Base-by-base conservation (phyloP, 2,113 vertebrate species). In the Scolopax mira region DNA sequence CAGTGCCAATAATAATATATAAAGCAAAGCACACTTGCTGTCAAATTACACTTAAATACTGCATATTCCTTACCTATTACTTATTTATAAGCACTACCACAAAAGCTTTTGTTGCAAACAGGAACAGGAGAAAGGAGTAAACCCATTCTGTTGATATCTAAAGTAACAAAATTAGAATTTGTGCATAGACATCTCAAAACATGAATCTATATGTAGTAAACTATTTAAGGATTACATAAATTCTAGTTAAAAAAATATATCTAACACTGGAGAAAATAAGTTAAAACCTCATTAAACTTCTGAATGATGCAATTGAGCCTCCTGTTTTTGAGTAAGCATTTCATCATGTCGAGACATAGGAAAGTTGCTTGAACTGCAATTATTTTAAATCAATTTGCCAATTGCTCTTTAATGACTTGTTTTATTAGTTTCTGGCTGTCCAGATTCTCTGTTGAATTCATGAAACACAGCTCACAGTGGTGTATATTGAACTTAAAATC, bases 81-180 rank as follows among this genome's bases (percentile, higher is more conserved):
- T 87, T 85, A 87, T 48, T 33, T 37, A 85, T 37, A 84, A 64
- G 37, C 42, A 85, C 46, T 23, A 75, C 3, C 24, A 55, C 58
- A 31, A 10, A 60, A 64, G 7, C 14, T 55, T 70, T 51, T 69
- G 23, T 67, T 1, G 0, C 12, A 72, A 65, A 15, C 0, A 0
- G 33, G 9, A 48, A 71, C 75, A 84, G 6, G 11, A 86, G 24
- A 65, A 66, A 61, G 41, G 6, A 44, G 23, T 78, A 70, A 3
- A 1, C 18, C 10, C 28, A 4, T 48, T 42, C 21, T 60, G 75
- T 30, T 46, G 18, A 49, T 48, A 44, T 10, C 23, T 62, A 14
- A 70, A 55, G 18, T 75, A 85, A 80, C 25, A 74, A 60, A 86
- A 87, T 44, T 35, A 55, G 6, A 71, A 33, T n/a, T 67, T 58